phyloP scores from a whole-genome alignment of 1,140 invertebrate genomes.

The Copidosoma floridanum region DNA sequence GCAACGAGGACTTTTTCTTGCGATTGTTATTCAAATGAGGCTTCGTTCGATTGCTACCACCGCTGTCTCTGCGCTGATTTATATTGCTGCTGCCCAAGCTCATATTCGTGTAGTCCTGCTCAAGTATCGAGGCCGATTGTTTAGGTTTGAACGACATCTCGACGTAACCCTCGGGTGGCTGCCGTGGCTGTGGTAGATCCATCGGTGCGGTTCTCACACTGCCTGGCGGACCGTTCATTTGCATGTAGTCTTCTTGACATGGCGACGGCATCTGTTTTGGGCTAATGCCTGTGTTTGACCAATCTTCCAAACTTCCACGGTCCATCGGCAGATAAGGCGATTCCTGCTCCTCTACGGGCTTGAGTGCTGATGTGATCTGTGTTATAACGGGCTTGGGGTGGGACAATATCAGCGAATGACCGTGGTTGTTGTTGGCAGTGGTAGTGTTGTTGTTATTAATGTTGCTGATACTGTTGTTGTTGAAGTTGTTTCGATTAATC shows the following conservation, averaged over 20 bases:
- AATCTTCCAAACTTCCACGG: slow-evolving; percentile 43
- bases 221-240: slow-evolving; percentile 55
- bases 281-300: slow-evolving; percentile 42
- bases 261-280: slow-evolving; percentile 50
- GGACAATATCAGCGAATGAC: slow-evolving; percentile 43
- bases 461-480: slow-evolving; percentile 39
- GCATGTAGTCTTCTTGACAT: slow-evolving; percentile 50
- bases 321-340: slow-evolving; percentile 49
- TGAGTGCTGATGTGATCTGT: slow-evolving; percentile 31
- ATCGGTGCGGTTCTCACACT: slow-evolving; percentile 48
- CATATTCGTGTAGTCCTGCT: slow-evolving; percentile 56
- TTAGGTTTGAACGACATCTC: slow-evolving; percentile 60
- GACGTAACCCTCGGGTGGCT: slow-evolving; percentile 61
- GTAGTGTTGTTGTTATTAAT: slow-evolving; percentile 49
- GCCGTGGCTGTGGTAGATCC: slow-evolving; percentile 52
- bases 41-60: slow-evolving; percentile 48
- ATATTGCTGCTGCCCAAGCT: slow-evolving; percentile 41
- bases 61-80: slow-evolving; percentile 27
- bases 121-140: slow-evolving; percentile 39
- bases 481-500: slow-evolving; percentile 49
- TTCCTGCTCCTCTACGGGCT: slow-evolving; percentile 52
- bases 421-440: slow-evolving; percentile 54
- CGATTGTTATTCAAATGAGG: slow-evolving; percentile 38
- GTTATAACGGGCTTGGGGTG: slow-evolving; percentile 47
- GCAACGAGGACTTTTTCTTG: slow-evolving; percentile 59